phyloP scores from a whole-genome alignment of 2,113 vertebrate species.

The Cathartes aura region DNA sequence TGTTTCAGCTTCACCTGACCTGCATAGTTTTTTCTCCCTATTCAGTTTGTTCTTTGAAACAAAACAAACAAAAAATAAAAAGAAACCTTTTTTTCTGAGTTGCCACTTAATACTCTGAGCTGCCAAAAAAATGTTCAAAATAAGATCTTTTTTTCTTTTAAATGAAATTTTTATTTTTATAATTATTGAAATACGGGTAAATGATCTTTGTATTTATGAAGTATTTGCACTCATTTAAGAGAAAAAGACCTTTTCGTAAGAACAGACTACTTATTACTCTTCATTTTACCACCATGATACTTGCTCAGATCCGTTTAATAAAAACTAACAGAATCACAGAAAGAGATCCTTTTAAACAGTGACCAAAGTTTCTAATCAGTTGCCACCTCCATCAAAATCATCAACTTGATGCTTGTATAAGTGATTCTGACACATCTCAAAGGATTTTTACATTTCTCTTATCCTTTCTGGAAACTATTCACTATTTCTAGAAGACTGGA shows the following conservation, averaged over 20 bases:
- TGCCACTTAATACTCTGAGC: neutral
- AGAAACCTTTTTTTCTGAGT: neutral
- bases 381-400: neutral
- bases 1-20: neutral
- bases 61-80: neutral
- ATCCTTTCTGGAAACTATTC: neutral
- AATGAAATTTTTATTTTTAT: neutral
- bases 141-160: neutral
- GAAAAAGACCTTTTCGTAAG: neutral
- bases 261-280: neutral
- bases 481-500: neutral
- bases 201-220: neutral
- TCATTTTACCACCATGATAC: neutral
- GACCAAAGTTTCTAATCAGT: neutral
- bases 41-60: neutral
- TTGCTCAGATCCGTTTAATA: neutral
- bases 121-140: neutral
- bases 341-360: neutral
- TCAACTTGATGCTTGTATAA: neutral
- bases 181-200: neutral
- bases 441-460: neutral
- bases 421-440: neutral
- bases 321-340: neutral
- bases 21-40: neutral
- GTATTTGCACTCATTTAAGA: neutral